phyloP scores from a whole-genome alignment of 2,113 vertebrate genomes.

The Bothrops jararaca region DNA sequence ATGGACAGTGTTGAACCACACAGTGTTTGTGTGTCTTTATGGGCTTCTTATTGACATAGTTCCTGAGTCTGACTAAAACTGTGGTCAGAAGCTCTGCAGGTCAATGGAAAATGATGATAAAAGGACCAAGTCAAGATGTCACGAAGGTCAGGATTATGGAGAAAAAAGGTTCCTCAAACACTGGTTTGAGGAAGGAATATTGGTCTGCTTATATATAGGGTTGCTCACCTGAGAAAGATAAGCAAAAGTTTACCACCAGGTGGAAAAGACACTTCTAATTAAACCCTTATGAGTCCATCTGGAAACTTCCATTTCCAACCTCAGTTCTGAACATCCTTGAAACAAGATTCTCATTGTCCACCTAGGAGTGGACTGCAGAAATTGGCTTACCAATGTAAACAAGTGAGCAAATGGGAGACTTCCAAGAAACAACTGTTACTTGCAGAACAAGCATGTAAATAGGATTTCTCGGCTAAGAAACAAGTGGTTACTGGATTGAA shows the following conservation, averaged over 20 bases:
- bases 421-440: not conserved
- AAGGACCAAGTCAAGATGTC: constrained; percentile 2
- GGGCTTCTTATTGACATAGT: constrained; percentile 15
- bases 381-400: not conserved
- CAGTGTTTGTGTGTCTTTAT: not conserved
- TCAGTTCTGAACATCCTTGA: not conserved
- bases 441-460: not conserved
- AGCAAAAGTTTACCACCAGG: not conserved
- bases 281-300: constrained; percentile 22
- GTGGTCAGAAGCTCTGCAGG: constrained; percentile 20
- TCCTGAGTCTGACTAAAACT: not conserved
- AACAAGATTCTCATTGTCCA: not conserved
- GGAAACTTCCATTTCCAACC: not conserved
- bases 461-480: not conserved
- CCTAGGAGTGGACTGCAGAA: not conserved
- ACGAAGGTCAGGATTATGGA: not conserved
- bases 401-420: not conserved
- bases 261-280: not conserved
- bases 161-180: not conserved
- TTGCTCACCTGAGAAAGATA: constrained; percentile 7
- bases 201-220: not conserved
- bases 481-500: not conserved
- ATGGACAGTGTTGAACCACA: not conserved
- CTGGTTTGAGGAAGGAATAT: not conserved
- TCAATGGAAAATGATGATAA: constrained; percentile 13